Evolutionary conservation across 2,888 invertebrate genomes (phyloP).

Genomic region (Amphipyra tragopoginis): DNA sequence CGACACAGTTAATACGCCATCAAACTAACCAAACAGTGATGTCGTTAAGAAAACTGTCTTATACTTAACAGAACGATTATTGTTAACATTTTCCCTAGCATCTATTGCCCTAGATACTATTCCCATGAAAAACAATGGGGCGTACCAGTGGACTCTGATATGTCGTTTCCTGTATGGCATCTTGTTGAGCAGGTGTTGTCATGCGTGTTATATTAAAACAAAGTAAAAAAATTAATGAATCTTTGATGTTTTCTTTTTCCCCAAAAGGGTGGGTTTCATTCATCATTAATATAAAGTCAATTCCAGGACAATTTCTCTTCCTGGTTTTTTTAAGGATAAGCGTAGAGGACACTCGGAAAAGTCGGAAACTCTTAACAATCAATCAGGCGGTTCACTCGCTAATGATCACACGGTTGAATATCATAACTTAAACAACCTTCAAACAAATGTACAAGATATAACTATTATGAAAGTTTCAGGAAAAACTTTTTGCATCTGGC

Average conservation of each 20-base stretch:
- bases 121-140: constrained; percentile 21
- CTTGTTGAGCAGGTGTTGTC: constrained; percentile 1
- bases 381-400: too few relatives aligned
- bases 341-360: too few relatives aligned
- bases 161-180: constrained; percentile 15
- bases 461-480: background rate
- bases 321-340: too few relatives aligned
- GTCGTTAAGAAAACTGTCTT: constrained; percentile 3
- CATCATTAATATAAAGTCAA: too few relatives aligned
- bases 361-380: too few relatives aligned
- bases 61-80: constrained; percentile 31
- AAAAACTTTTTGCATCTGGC: background rate
- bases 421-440: too few relatives aligned
- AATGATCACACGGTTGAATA: too few relatives aligned
- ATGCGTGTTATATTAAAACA: background rate
- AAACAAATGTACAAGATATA: too few relatives aligned
- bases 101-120: constrained; percentile 2
- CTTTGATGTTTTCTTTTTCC: too few relatives aligned
- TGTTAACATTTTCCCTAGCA: constrained; percentile 1
- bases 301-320: too few relatives aligned
- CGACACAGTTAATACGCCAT: background rate
- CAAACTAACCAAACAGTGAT: constrained; percentile 1
- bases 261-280: too few relatives aligned
- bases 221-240: too few relatives aligned
- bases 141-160: constrained; percentile 13